phyloP scores from a whole-genome alignment of 2,113 vertebrate genomes.

The Motacilla alba region DNA sequence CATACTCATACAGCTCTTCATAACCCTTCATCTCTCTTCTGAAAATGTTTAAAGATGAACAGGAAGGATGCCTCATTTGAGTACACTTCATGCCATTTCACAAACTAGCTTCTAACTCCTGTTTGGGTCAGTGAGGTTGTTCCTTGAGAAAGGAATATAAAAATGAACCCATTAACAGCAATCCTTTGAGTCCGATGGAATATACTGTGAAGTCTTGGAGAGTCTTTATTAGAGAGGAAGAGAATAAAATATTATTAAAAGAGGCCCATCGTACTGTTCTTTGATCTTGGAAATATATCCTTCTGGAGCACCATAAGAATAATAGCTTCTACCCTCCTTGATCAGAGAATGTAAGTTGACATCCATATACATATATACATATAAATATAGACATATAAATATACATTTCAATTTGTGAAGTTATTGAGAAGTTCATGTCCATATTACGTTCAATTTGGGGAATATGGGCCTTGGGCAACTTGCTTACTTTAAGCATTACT shows the following conservation, averaged over 20 bases:
- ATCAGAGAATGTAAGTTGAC: neutral
- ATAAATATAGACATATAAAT: neutral
- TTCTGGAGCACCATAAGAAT: neutral
- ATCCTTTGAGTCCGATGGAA: rapidly evolving
- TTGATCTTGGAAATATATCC: neutral
- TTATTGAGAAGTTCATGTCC: neutral
- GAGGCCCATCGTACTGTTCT: neutral
- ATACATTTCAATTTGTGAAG: neutral
- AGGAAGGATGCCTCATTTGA: neutral
- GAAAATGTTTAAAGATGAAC: neutral
- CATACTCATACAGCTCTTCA: neutral
- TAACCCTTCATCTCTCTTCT: neutral
- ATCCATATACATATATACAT: neutral
- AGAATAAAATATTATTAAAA: neutral
- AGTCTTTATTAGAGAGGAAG: neutral
- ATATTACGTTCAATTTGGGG: neutral
- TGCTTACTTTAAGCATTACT: neutral
- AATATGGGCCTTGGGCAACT: neutral
- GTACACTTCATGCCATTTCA: neutral
- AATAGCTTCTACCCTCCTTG: neutral
- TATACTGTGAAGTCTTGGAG: neutral
- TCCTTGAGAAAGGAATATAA: neutral
- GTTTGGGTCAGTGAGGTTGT: neutral
- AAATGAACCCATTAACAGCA: neutral
- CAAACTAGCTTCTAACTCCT: neutral